Evolutionary conservation across 2,113 vertebrate species (phyloP), one percentile per base, ranked within the genome.

Genomic region (Lanius collurio): DNA sequence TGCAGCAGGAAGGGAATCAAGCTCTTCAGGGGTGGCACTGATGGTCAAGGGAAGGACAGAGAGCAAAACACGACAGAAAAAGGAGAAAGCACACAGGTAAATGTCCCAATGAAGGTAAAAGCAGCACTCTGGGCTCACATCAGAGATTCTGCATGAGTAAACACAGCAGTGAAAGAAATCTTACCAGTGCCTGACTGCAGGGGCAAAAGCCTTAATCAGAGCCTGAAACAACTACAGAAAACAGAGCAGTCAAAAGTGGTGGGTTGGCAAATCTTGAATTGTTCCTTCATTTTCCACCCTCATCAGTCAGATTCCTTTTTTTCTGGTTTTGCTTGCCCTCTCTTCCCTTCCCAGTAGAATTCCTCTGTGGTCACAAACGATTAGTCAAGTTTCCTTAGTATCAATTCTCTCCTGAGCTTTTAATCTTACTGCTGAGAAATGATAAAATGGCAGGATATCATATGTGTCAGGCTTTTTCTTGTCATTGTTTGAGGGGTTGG

Each of bases 391-490:
- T 83, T 84, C 42, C 11, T 57, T 49, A 46, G 20, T 26, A 50
- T 42, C 23, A 18, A 5, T 63, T 65, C 13, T 74, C 26, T 74
- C 31, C 33, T 46, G 13, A 77, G 62, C 56, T 57, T 76, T 81
- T 52, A 76, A 52, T 77, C 44, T 89, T 9, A 0, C 56, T 87
- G 15, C 19, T 91, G 49, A 87, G 53, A 89, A 91, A 30, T 52
- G 7, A 17, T 76, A 57, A 31, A 8, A 30, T 44, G 15, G 10
- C 28, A 24, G 55, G 41, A 33, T 63, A 35, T 71, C 37, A 31
- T 10, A 49, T 1, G 8, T 35, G 30, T 14, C 4, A 0, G 11
- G 3, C 4, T 44, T 50, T 42, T 31, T 37, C 28, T 53, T 55
- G 12, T 27, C 20, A 68, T 31, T 26, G 8, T n/a, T 60, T 33